Base-by-base conservation (phyloP, 1,140 invertebrate genomes). In the Zaprionus davidi region DNA sequence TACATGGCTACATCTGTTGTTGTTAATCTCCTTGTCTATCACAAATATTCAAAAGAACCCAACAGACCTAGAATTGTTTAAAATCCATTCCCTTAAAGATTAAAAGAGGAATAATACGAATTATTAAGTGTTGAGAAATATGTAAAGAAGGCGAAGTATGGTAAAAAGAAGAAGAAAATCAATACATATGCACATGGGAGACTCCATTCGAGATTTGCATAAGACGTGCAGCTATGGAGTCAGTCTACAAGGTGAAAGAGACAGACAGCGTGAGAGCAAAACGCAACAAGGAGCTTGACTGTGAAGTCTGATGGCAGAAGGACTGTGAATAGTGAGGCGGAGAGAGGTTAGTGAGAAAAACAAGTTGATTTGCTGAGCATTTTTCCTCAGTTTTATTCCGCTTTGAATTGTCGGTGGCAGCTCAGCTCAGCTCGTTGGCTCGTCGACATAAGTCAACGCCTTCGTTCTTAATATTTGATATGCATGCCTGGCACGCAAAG, bases 381-480 rank as follows among this genome's bases (percentile, higher is more conserved):
- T 36, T 60, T 60, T 60, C 58, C 58, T 60, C 7, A 60, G 24
- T 38, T 36, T 60, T 34, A 38, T 60, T 34, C 34, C 28, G 34
- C 9, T 60, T 60, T 17, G 12, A 38, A 60, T 60, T 60, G 28
- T 60, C 11, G 20, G 58, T 24, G 24, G 24, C 17, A 17, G 2
- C 34, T 17, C 9, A n/a, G n/a, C 41, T 46, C 26, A 56, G 38
- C 34, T 57, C 17, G 20, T n/a, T 57, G 51, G 34, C 38, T 66
- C 20, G 51, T 28, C 24, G 49, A 11, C 28, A 31, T 38, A 66
- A 66, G 64, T 56, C 51, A 55, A 56, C 34, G 51, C 51, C 38
- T 66, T 56, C 11, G 26, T 55, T 41, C 41, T 60, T 68, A 58
- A 55, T 74, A 74, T 60, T 74, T 74, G 31, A 74, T 69, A 60